Conservation (phyloP, 2,797 vertebrate genomes). For the Peromyscus eremicus region DNA sequence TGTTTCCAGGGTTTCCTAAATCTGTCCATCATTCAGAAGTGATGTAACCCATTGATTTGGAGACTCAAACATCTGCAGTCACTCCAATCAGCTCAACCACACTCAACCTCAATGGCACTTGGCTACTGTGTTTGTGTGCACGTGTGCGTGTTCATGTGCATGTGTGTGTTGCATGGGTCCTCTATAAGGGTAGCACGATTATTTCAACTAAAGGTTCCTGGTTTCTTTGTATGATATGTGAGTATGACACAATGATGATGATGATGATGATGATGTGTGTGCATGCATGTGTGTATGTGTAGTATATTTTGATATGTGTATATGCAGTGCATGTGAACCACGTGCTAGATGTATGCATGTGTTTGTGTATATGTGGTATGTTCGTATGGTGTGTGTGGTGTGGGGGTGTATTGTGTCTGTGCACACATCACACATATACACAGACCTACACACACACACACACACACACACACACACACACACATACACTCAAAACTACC, state of each 20-base stretch:
- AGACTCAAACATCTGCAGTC: slow-evolving; percentile 6
- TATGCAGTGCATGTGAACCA: background rate
- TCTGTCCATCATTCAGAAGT: background rate
- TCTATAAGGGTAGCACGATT: background rate
- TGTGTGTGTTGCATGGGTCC: background rate
- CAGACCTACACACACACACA: background rate
- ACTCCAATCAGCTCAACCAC: background rate
- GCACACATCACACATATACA: background rate
- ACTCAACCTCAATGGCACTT: background rate
- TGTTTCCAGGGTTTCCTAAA: background rate
- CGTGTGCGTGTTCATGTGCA: background rate
- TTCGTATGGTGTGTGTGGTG: background rate
- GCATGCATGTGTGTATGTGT: background rate
- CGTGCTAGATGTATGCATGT: background rate
- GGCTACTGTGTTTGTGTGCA: background rate
- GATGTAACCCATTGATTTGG: background rate
- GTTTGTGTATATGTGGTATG: background rate
- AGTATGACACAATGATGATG: background rate
- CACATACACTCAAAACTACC: background rate
- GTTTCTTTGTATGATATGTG: background rate
- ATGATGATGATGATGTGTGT: background rate
- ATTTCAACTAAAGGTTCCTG: background rate
- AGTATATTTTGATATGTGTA: background rate
- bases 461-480: background rate
- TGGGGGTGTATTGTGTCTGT: background rate